A percentile compares a stretch with the other conserved stretches of the same genome.
phyloP scores from a whole-genome alignment of 2,888 invertebrate genomes.

The Lutraria lutraria region DNA sequence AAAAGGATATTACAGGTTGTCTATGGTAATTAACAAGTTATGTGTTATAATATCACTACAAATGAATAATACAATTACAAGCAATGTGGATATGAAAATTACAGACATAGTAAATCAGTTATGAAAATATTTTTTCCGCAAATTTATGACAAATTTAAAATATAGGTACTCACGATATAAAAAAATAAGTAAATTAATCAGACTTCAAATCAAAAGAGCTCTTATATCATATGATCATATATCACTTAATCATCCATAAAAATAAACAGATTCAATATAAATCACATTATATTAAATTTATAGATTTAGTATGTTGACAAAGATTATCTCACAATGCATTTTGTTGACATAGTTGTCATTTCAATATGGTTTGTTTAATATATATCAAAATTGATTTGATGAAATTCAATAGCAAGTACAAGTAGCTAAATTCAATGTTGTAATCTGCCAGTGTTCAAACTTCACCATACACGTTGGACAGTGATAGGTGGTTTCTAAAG shows the following conservation, averaged over 20 bases:
- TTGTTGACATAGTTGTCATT: slow-evolving; percentile 29
- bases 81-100: too few species aligned
- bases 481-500: too few species aligned
- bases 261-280: not conserved
- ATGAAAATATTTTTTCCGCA: too few species aligned
- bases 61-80: too few species aligned
- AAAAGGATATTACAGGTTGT: too few species aligned
- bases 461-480: too few species aligned
- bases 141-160: too few species aligned
- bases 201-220: not conserved
- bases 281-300: slow-evolving; percentile 14
- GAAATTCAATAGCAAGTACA: not conserved
- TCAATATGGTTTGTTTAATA: slow-evolving; percentile 2
- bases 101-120: too few species aligned
- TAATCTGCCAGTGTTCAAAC: not conserved
- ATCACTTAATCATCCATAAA: not conserved
- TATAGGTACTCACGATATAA: too few species aligned
- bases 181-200: too few species aligned
- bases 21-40: too few species aligned
- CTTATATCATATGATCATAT: not conserved
- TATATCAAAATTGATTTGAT: not conserved
- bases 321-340: slow-evolving; percentile 15
- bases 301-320: not conserved
- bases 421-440: not conserved
- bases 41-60: too few species aligned